Base-by-base conservation (phyloP, 2,113 vertebrate genomes). In the Melanotaenia duboulayi region DNA sequence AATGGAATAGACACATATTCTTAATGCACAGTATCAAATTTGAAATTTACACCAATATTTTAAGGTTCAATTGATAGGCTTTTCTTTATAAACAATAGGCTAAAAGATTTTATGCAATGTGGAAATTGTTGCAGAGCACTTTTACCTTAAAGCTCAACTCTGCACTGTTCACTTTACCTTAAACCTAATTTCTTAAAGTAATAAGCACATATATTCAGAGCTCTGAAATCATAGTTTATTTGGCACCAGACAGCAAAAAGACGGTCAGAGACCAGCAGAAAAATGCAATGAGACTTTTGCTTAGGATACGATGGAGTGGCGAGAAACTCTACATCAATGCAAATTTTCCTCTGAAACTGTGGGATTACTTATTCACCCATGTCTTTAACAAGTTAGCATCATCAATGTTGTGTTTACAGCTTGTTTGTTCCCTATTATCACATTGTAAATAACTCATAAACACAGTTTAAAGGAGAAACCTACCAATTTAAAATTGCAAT, bases 1-100 rank as follows among this genome's bases (percentile, higher is more conserved):
- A 59, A n/a, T 67, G 56, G 24, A 22, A 58, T 54, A 51, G 39
- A 71, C 32, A 56, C 20, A 40, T 10, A n/a, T 5, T 50, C 20
- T 24, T 17, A 54, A 52, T 8, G 37, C 11, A 65, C 44, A 51
- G 10, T 20, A 24, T 60, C 13, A 24, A 22, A 42, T 42, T 37
- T 59, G 39, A 44, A 5, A 4, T 5, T 4, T 44, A 17, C 11
- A 17, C 10, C 14, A 25, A 60, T 17, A 17, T 40, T 22, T 72
- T 44, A 23, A 16, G 20, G 25, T 20, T 46, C 24, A 7, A 61
- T 8, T 60, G 11, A n/a, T 19, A 14, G 25, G 12, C 5, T 0
- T 16, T 7, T 59, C n/a, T 40, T 8, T 2, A 13, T 59, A 6
- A 14, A 59, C 11, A 23, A 39, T 9, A 59, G 23, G 16, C 24